Evolutionary conservation across 1,140 invertebrate genomes (phyloP).

Genomic region (Drosophila setifemur): DNA sequence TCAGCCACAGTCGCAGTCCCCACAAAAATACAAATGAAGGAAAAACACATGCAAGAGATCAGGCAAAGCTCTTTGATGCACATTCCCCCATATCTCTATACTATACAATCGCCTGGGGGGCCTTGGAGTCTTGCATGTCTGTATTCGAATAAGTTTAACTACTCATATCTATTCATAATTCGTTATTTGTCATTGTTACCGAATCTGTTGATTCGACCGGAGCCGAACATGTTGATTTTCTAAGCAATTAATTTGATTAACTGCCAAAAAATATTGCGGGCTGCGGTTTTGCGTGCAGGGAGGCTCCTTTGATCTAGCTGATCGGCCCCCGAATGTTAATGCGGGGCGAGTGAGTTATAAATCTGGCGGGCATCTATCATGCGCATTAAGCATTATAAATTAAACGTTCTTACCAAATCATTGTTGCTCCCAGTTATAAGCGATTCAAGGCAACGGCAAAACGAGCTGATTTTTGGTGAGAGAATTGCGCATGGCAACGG

Average conservation of each 20-base stretch:
- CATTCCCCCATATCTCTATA: slow-evolving; percentile 50
- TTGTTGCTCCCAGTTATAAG: slow-evolving; percentile 60
- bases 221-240: slow-evolving; percentile 74
- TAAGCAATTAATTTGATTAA: slow-evolving; percentile 79
- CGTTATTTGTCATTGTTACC: slow-evolving; percentile 70
- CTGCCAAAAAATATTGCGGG: slow-evolving; percentile 50
- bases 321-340: slow-evolving; percentile 10
- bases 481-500: slow-evolving; percentile 33
- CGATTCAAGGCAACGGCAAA: slow-evolving; percentile 6
- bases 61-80: slow-evolving; percentile 53
- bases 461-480: neutral
- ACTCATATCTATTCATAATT: slow-evolving; percentile 70
- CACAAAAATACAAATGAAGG: slow-evolving; percentile 7
- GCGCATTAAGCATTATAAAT: slow-evolving; percentile 68
- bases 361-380: slow-evolving; percentile 46
- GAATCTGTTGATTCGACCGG: slow-evolving; percentile 40
- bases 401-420: slow-evolving; percentile 64
- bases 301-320: slow-evolving; percentile 58
- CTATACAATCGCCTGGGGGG: slow-evolving; percentile 14
- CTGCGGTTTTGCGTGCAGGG: slow-evolving; percentile 51
- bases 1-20: too few relatives aligned
- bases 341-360: slow-evolving; percentile 42
- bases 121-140: slow-evolving; percentile 74
- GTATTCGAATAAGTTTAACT: slow-evolving; percentile 1
- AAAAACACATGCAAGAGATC: slow-evolving; percentile 21